Percentiles rank a stretch among this genome's conserved stretches.
These are phyloP conservation scores for Chrosomus eos DNA, from an alignment of 2,797 vertebrate species.

Conservation along the genomic window DNA sequence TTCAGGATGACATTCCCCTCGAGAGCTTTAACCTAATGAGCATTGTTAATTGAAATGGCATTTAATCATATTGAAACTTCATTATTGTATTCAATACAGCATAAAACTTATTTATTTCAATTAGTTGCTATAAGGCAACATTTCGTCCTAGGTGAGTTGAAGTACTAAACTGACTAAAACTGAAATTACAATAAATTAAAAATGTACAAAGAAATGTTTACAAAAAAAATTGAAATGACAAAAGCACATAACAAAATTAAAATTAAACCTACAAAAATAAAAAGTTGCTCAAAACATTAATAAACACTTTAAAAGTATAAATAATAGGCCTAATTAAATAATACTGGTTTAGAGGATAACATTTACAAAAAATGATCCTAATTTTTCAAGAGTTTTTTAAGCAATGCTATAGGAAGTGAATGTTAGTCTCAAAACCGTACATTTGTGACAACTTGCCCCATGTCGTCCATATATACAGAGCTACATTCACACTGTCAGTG, in stretches of 20 bases:
- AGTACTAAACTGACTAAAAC: neutral
- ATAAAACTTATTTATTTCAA: neutral
- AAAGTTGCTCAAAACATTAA: neutral
- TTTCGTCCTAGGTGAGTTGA: neutral
- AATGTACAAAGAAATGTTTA: neutral
- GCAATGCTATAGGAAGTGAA: neutral
- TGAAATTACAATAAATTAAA: neutral
- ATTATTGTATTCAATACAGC: neutral
- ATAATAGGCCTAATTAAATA: neutral
- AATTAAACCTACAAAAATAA: neutral
- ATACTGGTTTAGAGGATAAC: neutral
- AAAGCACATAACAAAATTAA: neutral
- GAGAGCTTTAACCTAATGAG: neutral
- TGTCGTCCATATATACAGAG: neutral
- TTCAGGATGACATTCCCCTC: neutral
- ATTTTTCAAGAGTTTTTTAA: neutral
- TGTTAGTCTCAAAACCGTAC: neutral
- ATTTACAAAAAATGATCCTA: neutral
- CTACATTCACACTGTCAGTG: neutral
- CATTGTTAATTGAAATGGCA: conserved; percentile 10
- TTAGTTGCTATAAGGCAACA: neutral
- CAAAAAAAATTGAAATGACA: neutral
- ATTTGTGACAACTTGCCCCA: neutral
- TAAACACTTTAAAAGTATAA: neutral
- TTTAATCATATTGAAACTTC: neutral